phyloP scores from a whole-genome alignment of 2,888 invertebrate genomes.

The Hypercompe scribonia region DNA sequence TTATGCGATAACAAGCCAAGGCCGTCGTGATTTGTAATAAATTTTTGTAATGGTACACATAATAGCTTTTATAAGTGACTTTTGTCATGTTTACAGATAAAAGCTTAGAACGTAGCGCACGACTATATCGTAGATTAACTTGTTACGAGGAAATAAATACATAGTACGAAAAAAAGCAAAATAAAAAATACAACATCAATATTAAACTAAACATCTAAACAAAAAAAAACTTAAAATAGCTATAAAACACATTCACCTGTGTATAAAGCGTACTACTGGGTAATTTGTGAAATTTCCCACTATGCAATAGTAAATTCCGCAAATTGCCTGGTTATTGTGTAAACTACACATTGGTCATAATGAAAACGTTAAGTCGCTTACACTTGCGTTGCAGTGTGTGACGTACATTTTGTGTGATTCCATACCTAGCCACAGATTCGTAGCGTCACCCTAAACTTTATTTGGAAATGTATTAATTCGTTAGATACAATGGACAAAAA shows the following conservation, averaged over 20 bases:
- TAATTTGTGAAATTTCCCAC: constrained; percentile 48
- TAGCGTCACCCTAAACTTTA: constrained; percentile 79
- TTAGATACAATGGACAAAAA: constrained; percentile 17
- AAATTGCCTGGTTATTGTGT: constrained; percentile 51
- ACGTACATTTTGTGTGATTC: constrained; percentile 53
- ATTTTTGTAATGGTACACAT: constrained; percentile 43
- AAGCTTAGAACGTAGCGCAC: constrained; percentile 8
- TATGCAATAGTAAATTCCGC: constrained; percentile 34
- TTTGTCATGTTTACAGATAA: constrained; percentile 8
- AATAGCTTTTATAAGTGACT: constrained; percentile 29
- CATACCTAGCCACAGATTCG: constrained; percentile 60
- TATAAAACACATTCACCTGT: constrained; percentile 54
- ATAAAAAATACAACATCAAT: constrained; percentile 56
- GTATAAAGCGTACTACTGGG: constrained; percentile 58
- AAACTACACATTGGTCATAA: constrained; percentile 56
- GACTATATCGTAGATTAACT: constrained; percentile 1
- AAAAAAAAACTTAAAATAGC: constrained; percentile 60
- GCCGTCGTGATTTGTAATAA: constrained; percentile 32
- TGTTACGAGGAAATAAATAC: constrained; percentile 20
- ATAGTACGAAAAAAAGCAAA: constrained; percentile 17
- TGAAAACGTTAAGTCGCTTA: constrained; percentile 55
- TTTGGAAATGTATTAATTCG: constrained; percentile 24
- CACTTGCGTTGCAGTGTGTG: constrained; percentile 56
- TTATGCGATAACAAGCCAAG: constrained; percentile 30
- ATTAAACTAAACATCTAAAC: constrained; percentile 60